Conservation (phyloP, 1,140 invertebrate genomes). For the Nephila pilipes region DNA sequence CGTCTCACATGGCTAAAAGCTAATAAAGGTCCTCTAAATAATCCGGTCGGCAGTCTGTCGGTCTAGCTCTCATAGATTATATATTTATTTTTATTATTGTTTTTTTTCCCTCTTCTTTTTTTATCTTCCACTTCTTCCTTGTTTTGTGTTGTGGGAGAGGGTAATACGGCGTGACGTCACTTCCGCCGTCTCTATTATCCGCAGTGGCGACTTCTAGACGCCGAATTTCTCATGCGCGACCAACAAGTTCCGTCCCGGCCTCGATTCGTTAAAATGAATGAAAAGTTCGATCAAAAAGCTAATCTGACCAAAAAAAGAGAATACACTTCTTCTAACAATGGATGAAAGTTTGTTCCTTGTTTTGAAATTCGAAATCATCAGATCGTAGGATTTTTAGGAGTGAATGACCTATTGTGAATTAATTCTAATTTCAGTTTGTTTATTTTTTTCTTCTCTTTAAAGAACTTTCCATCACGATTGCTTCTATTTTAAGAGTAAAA, state of each 20-base stretch:
- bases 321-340: not conserved
- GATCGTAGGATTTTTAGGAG: not conserved
- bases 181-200: slow-evolving; percentile 69
- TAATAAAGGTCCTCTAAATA: slow-evolving; percentile 60
- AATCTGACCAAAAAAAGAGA: not conserved
- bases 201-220: slow-evolving; percentile 55
- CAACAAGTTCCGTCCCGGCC: slow-evolving; percentile 30
- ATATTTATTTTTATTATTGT: slow-evolving; percentile 20
- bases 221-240: slow-evolving; percentile 56
- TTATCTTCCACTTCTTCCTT: slow-evolving; percentile 41
- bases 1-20: slow-evolving; percentile 57
- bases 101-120: slow-evolving; percentile 37
- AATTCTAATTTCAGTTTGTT: not conserved
- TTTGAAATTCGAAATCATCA: slow-evolving; percentile 12
- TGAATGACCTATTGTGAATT: slow-evolving; percentile 1
- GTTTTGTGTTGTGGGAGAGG: slow-evolving; percentile 69
- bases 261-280: not conserved
- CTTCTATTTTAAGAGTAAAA: too few relatives aligned
- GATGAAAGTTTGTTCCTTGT: slow-evolving; percentile 1
- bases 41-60: slow-evolving; percentile 66
- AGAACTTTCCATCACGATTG: not conserved
- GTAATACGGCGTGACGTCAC: slow-evolving; percentile 67
- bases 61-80: slow-evolving; percentile 66
- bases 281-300: not conserved
- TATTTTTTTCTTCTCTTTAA: not conserved